Base-by-base conservation (phyloP, 1,140 invertebrate species). In the Drosophila auraria region DNA sequence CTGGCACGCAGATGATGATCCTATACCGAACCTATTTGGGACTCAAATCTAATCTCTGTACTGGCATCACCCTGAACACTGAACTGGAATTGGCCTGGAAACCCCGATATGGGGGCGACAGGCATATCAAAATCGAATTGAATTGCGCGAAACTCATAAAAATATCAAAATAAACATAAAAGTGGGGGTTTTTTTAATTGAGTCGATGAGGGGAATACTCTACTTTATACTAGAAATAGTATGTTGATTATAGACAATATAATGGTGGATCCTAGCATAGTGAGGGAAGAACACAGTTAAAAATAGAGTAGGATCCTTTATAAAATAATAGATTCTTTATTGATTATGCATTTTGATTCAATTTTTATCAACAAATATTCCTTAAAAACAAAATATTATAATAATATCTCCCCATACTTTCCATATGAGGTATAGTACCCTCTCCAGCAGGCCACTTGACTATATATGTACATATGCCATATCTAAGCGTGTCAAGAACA, bases 401-500 rank as follows among this genome's bases (percentile, higher is more conserved):
- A 14, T 14, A 5, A 36, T 36, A 36, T 36, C 2, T 5, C 25
- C 25, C 25, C 2, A 27, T 27, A 4, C 2, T 3, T 7, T 36
- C 33, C 9, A 5, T 33, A 15, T 5, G 0, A 38, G 4, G 53
- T 23, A 23, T 44, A 9, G 3, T 23, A 65, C 60, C 5, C 42
- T 9, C 17, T 12, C 12, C 11, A 9, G 25, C 50, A 57, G 64
- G 25, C 61, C 54, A 65, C 47, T 11, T 27, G 23, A 47, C 53
- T 44, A 47, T n/a, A 63, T 36, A 47, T n/a, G 59, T 36, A 53
- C 20, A 71, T 45, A 45, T 68, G 49, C 49, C 56, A 90, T 89
- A 90, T 89, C 78, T 84, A 89, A 89, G 86, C 86, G 69, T 89
- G 84, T 89, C 84, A 89, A 89, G 84, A 89, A 89, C 86, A 90